Conservation (phyloP, 2,888 invertebrate genomes). For the Macaria liturata region DNA sequence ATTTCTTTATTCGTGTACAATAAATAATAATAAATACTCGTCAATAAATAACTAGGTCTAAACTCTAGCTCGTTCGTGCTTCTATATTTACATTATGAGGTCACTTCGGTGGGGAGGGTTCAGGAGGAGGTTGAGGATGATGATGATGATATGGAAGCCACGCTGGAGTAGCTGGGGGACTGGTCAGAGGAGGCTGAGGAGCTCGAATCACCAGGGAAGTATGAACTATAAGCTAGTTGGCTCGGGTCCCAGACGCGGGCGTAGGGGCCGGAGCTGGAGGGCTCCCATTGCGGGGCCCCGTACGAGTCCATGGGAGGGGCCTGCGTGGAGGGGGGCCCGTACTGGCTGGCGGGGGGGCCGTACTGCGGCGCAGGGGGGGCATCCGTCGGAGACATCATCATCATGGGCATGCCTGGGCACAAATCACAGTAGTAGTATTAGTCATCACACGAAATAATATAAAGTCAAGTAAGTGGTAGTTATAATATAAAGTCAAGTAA, state of each 20-base stretch:
- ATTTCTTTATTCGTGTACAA: conserved; percentile 73
- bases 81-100: conserved; percentile 52
- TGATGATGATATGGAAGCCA: conserved; percentile 72
- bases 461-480: too few relatives aligned
- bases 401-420: conserved; percentile 87
- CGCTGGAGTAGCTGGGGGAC: conserved; percentile 75
- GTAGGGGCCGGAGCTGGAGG: conserved; percentile 89
- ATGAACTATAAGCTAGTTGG: conserved; percentile 87
- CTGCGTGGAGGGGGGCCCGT: conserved; percentile 79
- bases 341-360: conserved; percentile 86
- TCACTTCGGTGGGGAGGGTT: conserved; percentile 55
- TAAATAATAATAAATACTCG: conserved; percentile 77
- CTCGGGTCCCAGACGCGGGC: conserved; percentile 90
- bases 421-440: too few relatives aligned
- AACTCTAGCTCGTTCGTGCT: conserved; percentile 57
- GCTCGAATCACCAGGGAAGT: conserved; percentile 86
- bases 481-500: too few relatives aligned
- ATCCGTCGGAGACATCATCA: conserved; percentile 85
- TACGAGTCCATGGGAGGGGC: conserved; percentile 88
- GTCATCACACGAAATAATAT: too few relatives aligned
- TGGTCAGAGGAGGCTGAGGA: conserved; percentile 83
- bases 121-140: conserved; percentile 55
- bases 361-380: conserved; percentile 86
- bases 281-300: conserved; percentile 87
- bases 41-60: conserved; percentile 71